Conservation (phyloP, 2,888 invertebrate species). For the Agrotis exclamationis region DNA sequence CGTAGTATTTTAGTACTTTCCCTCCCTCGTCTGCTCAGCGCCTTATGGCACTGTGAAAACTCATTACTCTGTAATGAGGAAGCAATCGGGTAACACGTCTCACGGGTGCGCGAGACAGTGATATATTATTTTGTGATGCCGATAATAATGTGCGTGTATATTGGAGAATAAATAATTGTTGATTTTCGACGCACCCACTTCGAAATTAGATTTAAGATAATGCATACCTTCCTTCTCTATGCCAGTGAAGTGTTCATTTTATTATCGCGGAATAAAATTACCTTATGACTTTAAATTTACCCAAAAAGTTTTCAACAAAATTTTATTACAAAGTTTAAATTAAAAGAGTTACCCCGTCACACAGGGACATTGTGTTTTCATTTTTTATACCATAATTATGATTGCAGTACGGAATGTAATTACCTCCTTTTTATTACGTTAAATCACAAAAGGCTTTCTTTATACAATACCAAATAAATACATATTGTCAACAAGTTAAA, state of each 20-base stretch:
- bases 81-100: slow-evolving; percentile 47
- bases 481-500: not conserved
- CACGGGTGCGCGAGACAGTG: slow-evolving; percentile 37
- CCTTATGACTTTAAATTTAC: not conserved
- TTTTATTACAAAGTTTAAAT: not conserved
- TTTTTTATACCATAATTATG: not conserved
- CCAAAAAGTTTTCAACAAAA: not conserved
- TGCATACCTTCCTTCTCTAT: not conserved
- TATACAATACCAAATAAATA: not conserved
- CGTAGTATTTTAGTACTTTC: too few species aligned
- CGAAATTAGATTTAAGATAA: slow-evolving; percentile 12
- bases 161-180: slow-evolving; percentile 24
- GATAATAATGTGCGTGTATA: slow-evolving; percentile 5
- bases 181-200: slow-evolving; percentile 9
- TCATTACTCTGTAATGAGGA: slow-evolving; percentile 58
- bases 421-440: too few species aligned
- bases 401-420: not conserved
- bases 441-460: too few species aligned
- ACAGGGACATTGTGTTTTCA: not conserved
- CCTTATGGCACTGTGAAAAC: slow-evolving; percentile 29
- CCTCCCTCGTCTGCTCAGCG: not conserved
- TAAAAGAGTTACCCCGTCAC: not conserved
- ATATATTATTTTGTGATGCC: slow-evolving; percentile 48
- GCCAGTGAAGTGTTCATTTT: not conserved
- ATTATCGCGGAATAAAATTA: not conserved